These are phyloP conservation scores for Drosophila gaucha DNA, from an alignment of 2,888 invertebrate species.

Conservation along the genomic window DNA sequence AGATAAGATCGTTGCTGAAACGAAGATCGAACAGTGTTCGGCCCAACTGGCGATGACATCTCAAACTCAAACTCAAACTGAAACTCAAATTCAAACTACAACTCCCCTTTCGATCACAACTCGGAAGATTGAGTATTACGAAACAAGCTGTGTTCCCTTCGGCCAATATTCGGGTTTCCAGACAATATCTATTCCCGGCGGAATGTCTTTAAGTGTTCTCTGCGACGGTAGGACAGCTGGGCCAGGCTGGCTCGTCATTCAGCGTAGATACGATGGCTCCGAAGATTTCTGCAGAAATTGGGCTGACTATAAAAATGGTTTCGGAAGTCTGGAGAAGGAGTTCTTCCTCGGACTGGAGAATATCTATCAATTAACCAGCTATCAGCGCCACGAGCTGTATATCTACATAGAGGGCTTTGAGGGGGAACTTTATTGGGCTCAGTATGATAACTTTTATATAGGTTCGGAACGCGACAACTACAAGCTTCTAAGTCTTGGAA, in stretches of 20 bases:
- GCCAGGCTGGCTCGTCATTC: not conserved
- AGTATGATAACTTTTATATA: not conserved
- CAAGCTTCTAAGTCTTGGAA: not conserved
- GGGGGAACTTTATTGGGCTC: not conserved
- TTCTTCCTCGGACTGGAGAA: not conserved
- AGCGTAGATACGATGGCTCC: not conserved
- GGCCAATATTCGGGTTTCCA: not conserved
- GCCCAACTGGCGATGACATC: no score
- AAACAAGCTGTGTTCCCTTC: not conserved
- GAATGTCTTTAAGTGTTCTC: not conserved
- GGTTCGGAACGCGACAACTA: not conserved
- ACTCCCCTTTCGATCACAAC: no score
- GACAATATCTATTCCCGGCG: not conserved
- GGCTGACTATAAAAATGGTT: not conserved
- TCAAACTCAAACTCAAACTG: no score
- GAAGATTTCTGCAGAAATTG: not conserved
- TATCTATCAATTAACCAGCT: not conserved
- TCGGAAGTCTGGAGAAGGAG: not conserved
- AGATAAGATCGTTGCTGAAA: not conserved
- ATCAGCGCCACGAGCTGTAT: not conserved
- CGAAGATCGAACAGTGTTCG: no score
- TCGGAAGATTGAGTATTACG: no score
- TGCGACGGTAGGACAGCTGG: not conserved
- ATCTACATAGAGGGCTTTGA: not conserved
- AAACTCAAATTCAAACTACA: no score